phyloP scores from a whole-genome alignment of 2,888 invertebrate genomes.

The Sesamia inferens region DNA sequence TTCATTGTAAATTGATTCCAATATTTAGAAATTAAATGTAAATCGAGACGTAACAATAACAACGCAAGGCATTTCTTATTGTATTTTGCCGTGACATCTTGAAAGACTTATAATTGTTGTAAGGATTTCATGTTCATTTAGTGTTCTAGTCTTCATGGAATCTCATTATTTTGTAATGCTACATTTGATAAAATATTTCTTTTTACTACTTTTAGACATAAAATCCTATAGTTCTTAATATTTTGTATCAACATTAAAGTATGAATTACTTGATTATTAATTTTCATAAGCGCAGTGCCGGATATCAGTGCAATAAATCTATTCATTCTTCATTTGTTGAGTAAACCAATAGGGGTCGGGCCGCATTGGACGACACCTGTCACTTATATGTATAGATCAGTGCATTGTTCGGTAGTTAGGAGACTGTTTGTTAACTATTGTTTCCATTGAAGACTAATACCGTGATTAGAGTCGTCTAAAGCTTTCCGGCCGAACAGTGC shows the following conservation, averaged over 20 bases:
- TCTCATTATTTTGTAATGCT: slow-evolving; percentile 87
- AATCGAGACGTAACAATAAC: slow-evolving; percentile 79
- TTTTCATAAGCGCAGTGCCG: slow-evolving; percentile 77
- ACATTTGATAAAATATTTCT: slow-evolving; percentile 80
- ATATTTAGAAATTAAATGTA: slow-evolving; percentile 85
- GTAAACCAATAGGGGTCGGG: slow-evolving; percentile 66
- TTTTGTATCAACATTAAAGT: slow-evolving; percentile 75
- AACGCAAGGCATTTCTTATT: slow-evolving; percentile 86
- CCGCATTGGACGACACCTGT: slow-evolving; percentile 65
- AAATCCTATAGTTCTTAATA: slow-evolving; percentile 76
- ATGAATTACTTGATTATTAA: slow-evolving; percentile 65
- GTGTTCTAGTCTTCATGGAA: slow-evolving; percentile 89
- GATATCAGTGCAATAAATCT: slow-evolving; percentile 71
- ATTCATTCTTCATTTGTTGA: slow-evolving; percentile 68
- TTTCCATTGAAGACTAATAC: slow-evolving; percentile 62
- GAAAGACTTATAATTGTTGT: slow-evolving; percentile 89
- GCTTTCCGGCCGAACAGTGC: slow-evolving; percentile 74
- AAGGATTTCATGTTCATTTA: slow-evolving; percentile 90
- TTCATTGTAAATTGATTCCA: slow-evolving; percentile 87
- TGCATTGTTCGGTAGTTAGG: slow-evolving; percentile 53
- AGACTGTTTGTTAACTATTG: slow-evolving; percentile 55
- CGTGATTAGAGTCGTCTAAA: slow-evolving; percentile 68
- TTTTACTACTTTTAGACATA: slow-evolving; percentile 74
- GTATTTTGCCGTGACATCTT: slow-evolving; percentile 88
- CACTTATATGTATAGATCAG: slow-evolving; percentile 38